These are phyloP conservation scores for Armadillidium nasatum DNA, from an alignment of 1,140 invertebrate species.

Conservation along the genomic window DNA sequence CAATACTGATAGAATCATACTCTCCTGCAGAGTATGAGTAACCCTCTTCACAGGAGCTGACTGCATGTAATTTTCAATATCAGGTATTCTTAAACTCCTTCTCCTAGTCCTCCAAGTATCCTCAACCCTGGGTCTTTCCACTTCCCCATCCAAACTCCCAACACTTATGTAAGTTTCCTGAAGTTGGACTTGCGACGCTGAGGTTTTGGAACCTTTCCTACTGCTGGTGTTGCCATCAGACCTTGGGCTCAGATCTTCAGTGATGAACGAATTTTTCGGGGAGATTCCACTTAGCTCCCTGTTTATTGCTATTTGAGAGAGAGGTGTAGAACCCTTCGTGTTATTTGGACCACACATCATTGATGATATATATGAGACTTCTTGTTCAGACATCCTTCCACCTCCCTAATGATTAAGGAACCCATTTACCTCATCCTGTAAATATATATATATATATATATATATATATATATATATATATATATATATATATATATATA, in stretches of 20 bases:
- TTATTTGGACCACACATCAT: slow-evolving; percentile 2
- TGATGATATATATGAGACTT: neutral
- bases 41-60: slow-evolving; percentile 49
- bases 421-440: no score
- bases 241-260: neutral
- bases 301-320: neutral
- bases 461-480: no score
- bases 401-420: no score
- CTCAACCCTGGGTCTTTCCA: neutral
- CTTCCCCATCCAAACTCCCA: neutral
- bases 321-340: neutral
- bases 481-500: no score
- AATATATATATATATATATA: no score
- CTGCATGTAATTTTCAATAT: slow-evolving; percentile 34
- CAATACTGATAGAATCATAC: slow-evolving; percentile 50
- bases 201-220: neutral
- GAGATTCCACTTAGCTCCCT: neutral
- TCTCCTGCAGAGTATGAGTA: slow-evolving; percentile 52
- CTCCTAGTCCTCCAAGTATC: slow-evolving; percentile 34
- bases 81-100: slow-evolving; percentile 11
- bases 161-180: neutral
- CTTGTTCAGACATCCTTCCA: neutral
- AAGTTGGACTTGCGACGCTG: neutral
- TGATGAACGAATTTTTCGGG: neutral
- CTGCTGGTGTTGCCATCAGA: neutral